Conservation (phyloP, 2,113 vertebrate species). For the Rhea americana region DNA sequence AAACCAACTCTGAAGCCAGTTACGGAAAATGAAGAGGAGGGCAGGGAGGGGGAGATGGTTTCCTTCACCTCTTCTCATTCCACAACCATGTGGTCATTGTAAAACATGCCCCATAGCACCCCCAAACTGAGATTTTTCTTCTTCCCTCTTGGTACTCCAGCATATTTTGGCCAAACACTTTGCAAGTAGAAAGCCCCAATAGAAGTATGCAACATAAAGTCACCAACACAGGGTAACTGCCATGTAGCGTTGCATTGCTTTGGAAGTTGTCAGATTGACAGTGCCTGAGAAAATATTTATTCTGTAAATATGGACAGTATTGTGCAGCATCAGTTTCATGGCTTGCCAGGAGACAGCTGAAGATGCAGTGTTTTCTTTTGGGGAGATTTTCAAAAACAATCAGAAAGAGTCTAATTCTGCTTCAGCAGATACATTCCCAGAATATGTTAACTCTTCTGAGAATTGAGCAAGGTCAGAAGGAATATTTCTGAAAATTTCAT, state of each 20-base stretch:
- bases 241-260: not conserved
- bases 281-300: conserved; percentile 22
- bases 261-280: not conserved
- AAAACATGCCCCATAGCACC: not conserved
- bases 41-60: no score
- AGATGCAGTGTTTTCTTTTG: not conserved
- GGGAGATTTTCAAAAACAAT: not conserved
- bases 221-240: not conserved
- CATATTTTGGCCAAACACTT: not conserved
- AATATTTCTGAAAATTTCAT: not conserved
- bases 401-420: not conserved
- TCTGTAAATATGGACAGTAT: not conserved
- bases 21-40: not conserved
- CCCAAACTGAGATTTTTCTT: accelerated
- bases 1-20: accelerated
- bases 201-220: not conserved
- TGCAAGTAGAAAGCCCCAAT: not conserved
- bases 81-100: accelerated
- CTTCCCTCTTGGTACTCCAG: not conserved
- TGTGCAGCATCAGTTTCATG: not conserved
- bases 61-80: no score
- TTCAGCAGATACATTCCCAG: not conserved
- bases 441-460: not conserved
- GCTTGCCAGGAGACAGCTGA: not conserved
- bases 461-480: not conserved